phyloP scores from a whole-genome alignment of 2,797 vertebrate genomes.

The Labroides dimidiatus region DNA sequence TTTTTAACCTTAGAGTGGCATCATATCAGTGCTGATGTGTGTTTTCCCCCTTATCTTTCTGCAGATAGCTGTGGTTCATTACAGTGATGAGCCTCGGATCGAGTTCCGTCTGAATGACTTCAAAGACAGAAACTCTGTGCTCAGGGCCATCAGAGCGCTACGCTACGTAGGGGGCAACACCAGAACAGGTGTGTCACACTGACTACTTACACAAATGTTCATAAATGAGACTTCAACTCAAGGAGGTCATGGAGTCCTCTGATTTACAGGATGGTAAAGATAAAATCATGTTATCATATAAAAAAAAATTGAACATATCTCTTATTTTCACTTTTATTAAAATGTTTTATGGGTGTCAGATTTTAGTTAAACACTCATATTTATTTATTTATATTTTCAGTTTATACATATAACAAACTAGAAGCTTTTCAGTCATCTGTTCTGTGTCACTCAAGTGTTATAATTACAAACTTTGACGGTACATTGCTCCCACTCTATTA shows the following conservation, averaged over 20 bases:
- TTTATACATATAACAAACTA: not conserved
- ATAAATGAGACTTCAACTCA: too few species aligned
- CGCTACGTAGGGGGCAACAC: slow-evolving; percentile 91
- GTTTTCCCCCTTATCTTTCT: slow-evolving; percentile 26
- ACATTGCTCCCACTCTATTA: not conserved
- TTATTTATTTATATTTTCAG: too few species aligned
- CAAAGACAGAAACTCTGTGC: slow-evolving; percentile 86
- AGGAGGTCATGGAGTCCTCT: too few species aligned
- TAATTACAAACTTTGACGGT: not conserved
- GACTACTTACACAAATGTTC: too few species aligned
- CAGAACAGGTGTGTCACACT: slow-evolving; percentile 84
- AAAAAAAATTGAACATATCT: too few species aligned
- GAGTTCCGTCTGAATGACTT: slow-evolving; percentile 86
- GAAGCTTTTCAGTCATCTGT: not conserved
- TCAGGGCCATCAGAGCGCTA: slow-evolving; percentile 83
- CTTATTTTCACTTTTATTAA: too few species aligned
- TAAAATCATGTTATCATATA: too few species aligned
- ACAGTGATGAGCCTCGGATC: slow-evolving; percentile 89
- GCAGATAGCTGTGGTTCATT: slow-evolving; percentile 91
- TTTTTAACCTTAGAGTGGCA: not conserved
- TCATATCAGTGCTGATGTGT: slow-evolving; percentile 1
- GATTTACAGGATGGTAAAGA: too few species aligned
- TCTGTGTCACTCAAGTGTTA: not conserved
- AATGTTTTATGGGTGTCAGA: too few species aligned
- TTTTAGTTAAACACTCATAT: too few species aligned